Evolutionary conservation across 2,888 invertebrate species (phyloP), one percentile per base, ranked within the genome.

Genomic region (Melieria picta): DNA sequence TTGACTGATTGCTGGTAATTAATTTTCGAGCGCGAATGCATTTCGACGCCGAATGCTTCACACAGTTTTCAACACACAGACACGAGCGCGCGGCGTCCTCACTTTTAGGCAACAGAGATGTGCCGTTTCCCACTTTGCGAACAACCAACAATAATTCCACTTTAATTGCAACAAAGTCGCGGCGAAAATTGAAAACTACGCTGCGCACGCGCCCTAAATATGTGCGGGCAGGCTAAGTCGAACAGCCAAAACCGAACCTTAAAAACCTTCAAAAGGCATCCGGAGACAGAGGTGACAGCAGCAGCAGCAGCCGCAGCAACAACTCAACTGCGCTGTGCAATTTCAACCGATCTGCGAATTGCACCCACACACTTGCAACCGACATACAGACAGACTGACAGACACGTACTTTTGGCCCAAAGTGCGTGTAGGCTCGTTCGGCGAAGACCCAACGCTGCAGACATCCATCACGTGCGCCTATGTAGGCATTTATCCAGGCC

Each of bases 1-100:
- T 79, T 82, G 82, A 82, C 77, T 82, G 83, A 82, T 83, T 81
- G 80, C 77, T 77, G 77, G 80, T 81, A 81, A 83, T 82, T 83
- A 81, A 83, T 81, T 81, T 81, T 81, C 66, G 42, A 50, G 10
- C 43, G 66, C 11, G 48, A 48, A 11, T 3, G 16, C 60, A 30
- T 30, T 30, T 30, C 30, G 30, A 30, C 30, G 30, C 30, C 30
- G 30, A 30, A 3, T 30, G 30, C 30, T 30, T 30, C 30, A 30
- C 30, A 30, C 30, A 30, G 30, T 30, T 30, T 30, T 30, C 30
- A 30, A 30, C 30, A 30, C 30, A 30, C 30, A 30, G 30, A 30
- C 30, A 30, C 30, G 3, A 30, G 30, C 30, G 30, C 2, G 3
- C 30, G 30, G 2, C 1, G 30, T 30, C 30, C 30, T 30, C 30